Evolutionary conservation across 2,113 vertebrate genomes (phyloP), one percentile per base, ranked within the genome.

Genomic region (Paralichthys olivaceus): DNA sequence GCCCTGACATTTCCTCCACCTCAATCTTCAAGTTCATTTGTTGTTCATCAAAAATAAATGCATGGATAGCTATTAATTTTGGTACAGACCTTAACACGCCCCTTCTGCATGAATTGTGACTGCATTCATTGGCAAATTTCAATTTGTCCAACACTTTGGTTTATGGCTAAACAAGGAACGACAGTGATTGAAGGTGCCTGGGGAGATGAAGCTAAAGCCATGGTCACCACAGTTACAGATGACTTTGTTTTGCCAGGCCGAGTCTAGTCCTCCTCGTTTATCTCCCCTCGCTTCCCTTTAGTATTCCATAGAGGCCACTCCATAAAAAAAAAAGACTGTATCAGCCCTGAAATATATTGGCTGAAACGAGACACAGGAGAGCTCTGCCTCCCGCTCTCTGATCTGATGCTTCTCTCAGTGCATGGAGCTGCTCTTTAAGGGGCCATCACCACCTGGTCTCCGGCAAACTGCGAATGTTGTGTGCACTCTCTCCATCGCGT

Each of bases 281-380:
- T 84, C 84, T 79, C 53, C 66, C 55, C 59, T 82, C 49, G 58
- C 72, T 67, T 19, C 45, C 67, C 23, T 79, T 89, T 86, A 85
- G 83, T 83, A 93, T 90, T 90, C 84, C 64, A 83, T 34, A 56
- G 68, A 69, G 83, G 57, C 66, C 69, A 51, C 72, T 73, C 37
- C 37, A 73, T 22, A 77, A 81, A 81, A 65, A 72, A n/a, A 90
- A 89, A 84, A 68, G 68, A 74, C 74, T 66, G 77, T 75, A 87
- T 87, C 85, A 64, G 69, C 84, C 69, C 77, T 90, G 86, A 90
- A 87, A 92, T 90, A 83, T 90, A 94, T 90, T 89, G 86, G 84
- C 80, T 74, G 58, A 83, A 91, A 93, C 84, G 85, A 90, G 87
- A 80, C 88, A 66, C 84, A 23, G 59, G 85, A 87, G 90, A 87